A percentile compares a stretch with the other conserved stretches of the same genome.
These are phyloP conservation scores for Ictidomys tridecemlineatus DNA, from an alignment of 2,113 vertebrate species.

Conservation along the genomic window DNA sequence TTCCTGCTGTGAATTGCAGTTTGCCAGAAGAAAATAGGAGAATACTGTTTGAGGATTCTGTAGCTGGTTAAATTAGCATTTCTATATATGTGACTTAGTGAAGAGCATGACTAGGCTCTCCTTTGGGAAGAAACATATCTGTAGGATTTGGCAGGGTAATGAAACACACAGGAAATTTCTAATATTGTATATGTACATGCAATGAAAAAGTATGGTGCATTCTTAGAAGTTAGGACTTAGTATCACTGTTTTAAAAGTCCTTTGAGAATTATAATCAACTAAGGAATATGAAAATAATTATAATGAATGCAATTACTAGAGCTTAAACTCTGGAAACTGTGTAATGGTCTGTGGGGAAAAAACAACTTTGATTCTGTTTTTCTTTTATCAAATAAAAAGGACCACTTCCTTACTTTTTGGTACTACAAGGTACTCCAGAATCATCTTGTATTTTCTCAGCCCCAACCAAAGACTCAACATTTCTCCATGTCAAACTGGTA, in stretches of 20 bases:
- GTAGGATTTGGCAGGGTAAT: background rate
- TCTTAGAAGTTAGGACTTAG: background rate
- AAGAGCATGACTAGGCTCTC: background rate
- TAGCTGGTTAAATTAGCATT: slow-evolving; percentile 33
- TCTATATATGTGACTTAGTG: background rate
- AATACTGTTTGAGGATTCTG: background rate
- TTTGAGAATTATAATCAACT: slow-evolving; percentile 31
- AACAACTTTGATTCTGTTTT: background rate
- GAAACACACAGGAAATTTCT: slow-evolving; percentile 31
- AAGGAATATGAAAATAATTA: slow-evolving; percentile 24
- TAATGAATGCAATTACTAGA: background rate
- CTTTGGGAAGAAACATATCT: background rate
- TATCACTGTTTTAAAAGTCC: background rate
- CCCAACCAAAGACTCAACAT: background rate
- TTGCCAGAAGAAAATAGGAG: background rate
- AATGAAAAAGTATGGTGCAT: background rate
- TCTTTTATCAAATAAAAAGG: slow-evolving; percentile 17
- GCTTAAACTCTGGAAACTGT: background rate
- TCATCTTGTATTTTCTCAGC: background rate
- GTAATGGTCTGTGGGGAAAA: background rate
- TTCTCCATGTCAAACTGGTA: slow-evolving; percentile 25
- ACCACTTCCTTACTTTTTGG: background rate
- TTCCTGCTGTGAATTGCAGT: background rate
- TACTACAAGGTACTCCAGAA: background rate
- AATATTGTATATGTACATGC: background rate